phyloP scores from a whole-genome alignment of 2,888 invertebrate genomes.

The Mechanitis messenoides region DNA sequence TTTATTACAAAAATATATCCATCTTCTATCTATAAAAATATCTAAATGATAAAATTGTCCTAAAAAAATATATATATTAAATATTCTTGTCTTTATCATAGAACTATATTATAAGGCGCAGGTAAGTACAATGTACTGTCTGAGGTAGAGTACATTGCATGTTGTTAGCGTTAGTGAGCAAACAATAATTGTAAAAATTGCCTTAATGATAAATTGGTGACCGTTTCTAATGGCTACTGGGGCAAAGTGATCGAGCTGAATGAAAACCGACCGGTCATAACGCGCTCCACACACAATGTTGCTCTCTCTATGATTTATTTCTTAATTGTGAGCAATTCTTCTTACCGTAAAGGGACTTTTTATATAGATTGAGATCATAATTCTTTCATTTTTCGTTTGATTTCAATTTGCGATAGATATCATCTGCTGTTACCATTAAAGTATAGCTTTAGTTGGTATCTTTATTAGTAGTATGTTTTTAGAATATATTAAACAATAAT shows the following conservation, averaged over 20 bases:
- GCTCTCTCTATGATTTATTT: slow-evolving; percentile 71
- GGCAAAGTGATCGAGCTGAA: slow-evolving; percentile 61
- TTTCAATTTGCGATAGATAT: slow-evolving; percentile 28
- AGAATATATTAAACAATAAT: background rate
- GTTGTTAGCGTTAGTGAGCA: slow-evolving; percentile 39
- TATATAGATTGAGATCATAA: slow-evolving; percentile 54
- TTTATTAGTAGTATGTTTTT: background rate
- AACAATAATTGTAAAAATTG: slow-evolving; percentile 76
- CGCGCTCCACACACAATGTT: slow-evolving; percentile 67
- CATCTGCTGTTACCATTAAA: slow-evolving; percentile 23
- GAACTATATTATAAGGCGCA: background rate
- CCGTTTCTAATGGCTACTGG: slow-evolving; percentile 68
- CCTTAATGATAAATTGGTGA: slow-evolving; percentile 76
- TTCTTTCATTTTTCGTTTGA: slow-evolving; percentile 44
- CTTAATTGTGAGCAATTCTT: slow-evolving; percentile 62
- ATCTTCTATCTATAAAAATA: too few relatives aligned
- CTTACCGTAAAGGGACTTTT: slow-evolving; percentile 55
- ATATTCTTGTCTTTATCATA: too few relatives aligned
- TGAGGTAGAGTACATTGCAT: slow-evolving; percentile 52
- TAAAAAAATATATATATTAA: too few relatives aligned
- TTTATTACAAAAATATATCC: too few relatives aligned
- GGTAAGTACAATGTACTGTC: background rate
- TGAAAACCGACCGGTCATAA: slow-evolving; percentile 66
- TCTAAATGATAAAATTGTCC: too few relatives aligned
- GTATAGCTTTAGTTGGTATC: background rate